These are phyloP conservation scores for Hucho hucho DNA, from an alignment of 2,113 vertebrate genomes.

Conservation along the genomic window DNA sequence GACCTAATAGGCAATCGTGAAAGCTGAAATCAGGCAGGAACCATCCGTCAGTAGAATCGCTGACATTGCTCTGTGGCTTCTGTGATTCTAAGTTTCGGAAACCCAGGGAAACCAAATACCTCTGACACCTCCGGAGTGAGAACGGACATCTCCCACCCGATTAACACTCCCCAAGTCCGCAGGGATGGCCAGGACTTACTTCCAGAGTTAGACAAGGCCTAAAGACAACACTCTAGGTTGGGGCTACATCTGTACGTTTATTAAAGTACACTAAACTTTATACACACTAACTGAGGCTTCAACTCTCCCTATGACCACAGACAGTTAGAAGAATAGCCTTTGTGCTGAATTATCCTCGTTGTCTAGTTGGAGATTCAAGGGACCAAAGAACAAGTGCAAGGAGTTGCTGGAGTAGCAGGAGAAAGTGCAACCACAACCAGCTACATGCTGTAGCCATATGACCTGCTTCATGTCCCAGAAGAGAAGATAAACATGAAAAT, in stretches of 20 bases:
- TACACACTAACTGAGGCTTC: too few species aligned
- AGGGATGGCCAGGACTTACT: too few species aligned
- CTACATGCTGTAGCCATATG: conserved; percentile 51
- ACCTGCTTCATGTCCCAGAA: conserved; percentile 16
- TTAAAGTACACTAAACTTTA: too few species aligned
- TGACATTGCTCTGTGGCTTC: conserved; percentile 35
- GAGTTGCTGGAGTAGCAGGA: background rate
- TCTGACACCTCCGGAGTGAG: conserved; percentile 48
- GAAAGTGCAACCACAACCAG: background rate
- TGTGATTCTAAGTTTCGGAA: conserved; percentile 34
- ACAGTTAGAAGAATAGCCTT: background rate
- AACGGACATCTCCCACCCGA: conserved; percentile 53
- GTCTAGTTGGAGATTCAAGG: background rate
- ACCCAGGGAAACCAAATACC: conserved; percentile 43
- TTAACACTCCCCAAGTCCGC: conserved; percentile 25
- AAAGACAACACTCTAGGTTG: too few species aligned
- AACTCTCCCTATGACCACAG: too few species aligned
- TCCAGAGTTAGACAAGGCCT: too few species aligned
- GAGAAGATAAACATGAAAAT: conserved; percentile 9
- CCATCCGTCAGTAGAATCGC: conserved; percentile 9
- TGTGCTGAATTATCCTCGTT: background rate
- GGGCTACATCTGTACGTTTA: too few species aligned
- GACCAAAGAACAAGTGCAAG: background rate
- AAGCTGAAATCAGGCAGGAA: background rate
- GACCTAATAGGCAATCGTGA: conserved; percentile 25